phyloP scores from a whole-genome alignment of 2,888 invertebrate species.

The Monopis laevigella region DNA sequence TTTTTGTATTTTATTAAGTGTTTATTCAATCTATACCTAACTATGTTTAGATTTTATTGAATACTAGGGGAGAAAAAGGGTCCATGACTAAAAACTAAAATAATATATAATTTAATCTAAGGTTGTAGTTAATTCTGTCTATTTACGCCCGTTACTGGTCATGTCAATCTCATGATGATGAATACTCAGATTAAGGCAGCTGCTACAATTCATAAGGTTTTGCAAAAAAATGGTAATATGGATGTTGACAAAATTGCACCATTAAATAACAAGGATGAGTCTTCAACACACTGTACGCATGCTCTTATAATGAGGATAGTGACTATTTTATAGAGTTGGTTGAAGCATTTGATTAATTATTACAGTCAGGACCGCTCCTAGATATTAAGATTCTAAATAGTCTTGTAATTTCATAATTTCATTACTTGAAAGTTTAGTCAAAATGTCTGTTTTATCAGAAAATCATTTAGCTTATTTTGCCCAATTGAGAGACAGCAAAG shows the following conservation, averaged over 20 bases:
- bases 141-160: too few species aligned
- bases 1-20: too few species aligned
- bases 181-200: constrained; percentile 65
- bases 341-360: constrained; percentile 84
- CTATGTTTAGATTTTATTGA: too few species aligned
- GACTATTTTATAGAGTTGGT: constrained; percentile 81
- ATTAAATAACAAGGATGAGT: constrained; percentile 65
- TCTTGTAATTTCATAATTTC: constrained; percentile 89
- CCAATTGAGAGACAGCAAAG: constrained; percentile 69
- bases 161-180: constrained; percentile 66
- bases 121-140: too few species aligned
- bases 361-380: constrained; percentile 84
- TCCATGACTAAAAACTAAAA: too few species aligned
- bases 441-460: constrained; percentile 82
- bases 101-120: too few species aligned
- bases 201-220: constrained; percentile 66
- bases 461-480: constrained; percentile 76
- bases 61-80: too few species aligned
- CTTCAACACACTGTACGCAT: constrained; percentile 79
- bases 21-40: too few species aligned
- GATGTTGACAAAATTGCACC: constrained; percentile 70
- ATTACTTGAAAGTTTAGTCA: constrained; percentile 82
- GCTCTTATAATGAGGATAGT: constrained; percentile 75
- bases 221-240: constrained; percentile 69
- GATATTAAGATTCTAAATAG: constrained; percentile 92